phyloP scores from a whole-genome alignment of 1,140 invertebrate genomes.

The Eulimnadia texana region DNA sequence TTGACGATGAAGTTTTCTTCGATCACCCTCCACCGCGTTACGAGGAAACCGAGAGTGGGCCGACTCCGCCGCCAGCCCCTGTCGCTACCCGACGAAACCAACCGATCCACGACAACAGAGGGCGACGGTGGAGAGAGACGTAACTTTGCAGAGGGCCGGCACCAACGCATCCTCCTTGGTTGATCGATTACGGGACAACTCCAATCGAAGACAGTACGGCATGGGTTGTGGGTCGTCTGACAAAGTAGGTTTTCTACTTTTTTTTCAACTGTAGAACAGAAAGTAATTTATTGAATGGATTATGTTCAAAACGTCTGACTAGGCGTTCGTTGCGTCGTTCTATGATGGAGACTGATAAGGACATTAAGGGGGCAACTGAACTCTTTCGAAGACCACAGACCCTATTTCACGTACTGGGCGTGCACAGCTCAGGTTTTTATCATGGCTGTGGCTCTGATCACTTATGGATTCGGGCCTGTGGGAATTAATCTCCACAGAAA shows the following conservation, averaged over 20 bases:
- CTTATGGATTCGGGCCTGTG: constrained; percentile 88
- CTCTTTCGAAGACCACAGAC: constrained; percentile 83
- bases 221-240: constrained; percentile 67
- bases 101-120: too few species aligned
- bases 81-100: too few species aligned
- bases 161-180: neutral
- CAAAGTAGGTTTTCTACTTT: too few species aligned
- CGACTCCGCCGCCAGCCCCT: neutral
- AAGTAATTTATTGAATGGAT: neutral
- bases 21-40: neutral
- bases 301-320: too few species aligned
- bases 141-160: neutral
- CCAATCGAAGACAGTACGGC: constrained; percentile 59
- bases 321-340: constrained; percentile 52
- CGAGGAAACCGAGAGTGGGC: constrained; percentile 6
- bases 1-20: constrained; percentile 10
- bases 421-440: constrained; percentile 90
- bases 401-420: constrained; percentile 97
- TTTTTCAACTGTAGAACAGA: constrained; percentile 33
- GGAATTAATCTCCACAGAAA: constrained; percentile 72
- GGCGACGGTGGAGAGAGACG: neutral
- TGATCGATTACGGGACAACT: constrained; percentile 7
- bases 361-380: constrained; percentile 65
- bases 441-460: constrained; percentile 71
- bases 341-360: constrained; percentile 41